Percentiles rank a stretch among this genome's conserved stretches.
Evolutionary conservation across 2,888 invertebrate species (phyloP).

Genomic region (Phalangium opilio): DNA sequence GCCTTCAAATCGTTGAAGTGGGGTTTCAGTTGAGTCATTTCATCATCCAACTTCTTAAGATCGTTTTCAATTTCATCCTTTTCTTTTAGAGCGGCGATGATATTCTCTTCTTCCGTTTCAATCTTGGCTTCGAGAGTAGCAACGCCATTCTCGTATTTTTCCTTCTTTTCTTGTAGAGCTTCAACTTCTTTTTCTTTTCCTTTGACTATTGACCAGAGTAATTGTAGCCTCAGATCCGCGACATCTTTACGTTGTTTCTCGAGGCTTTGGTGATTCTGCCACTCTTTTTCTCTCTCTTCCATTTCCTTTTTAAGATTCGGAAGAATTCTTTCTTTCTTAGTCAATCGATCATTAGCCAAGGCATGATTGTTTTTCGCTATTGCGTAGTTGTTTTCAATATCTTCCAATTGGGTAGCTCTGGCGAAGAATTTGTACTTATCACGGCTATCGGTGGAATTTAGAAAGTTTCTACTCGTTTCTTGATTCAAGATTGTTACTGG

Average conservation of each 20-base stretch:
- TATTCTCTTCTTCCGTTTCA: constrained; percentile 28
- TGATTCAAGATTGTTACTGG: constrained; percentile 88
- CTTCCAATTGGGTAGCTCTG: constrained; percentile 58
- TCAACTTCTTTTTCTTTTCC: constrained; percentile 26
- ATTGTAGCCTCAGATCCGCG: constrained; percentile 40
- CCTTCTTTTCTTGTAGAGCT: constrained; percentile 24
- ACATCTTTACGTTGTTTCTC: constrained; percentile 39
- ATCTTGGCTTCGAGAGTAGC: constrained; percentile 23
- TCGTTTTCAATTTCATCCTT: constrained; percentile 23
- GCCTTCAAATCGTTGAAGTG: no score
- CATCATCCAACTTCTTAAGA: neutral
- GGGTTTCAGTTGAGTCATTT: no score
- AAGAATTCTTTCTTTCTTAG: constrained; percentile 27
- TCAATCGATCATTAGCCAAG: constrained; percentile 24
- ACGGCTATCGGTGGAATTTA: constrained; percentile 51
- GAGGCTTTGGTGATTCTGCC: constrained; percentile 41
- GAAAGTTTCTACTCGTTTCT: constrained; percentile 73
- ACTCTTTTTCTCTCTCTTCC: constrained; percentile 39
- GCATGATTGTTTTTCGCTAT: constrained; percentile 24
- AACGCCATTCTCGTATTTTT: constrained; percentile 6
- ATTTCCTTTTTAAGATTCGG: constrained; percentile 16
- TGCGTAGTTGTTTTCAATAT: constrained; percentile 29
- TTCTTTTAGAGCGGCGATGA: constrained; percentile 20
- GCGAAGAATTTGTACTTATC: constrained; percentile 61
- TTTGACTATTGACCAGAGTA: constrained; percentile 39